Percentiles rank a stretch among this genome's conserved stretches.
Conservation (phyloP, 2,113 vertebrate species). For the Anoura caudifer region DNA sequence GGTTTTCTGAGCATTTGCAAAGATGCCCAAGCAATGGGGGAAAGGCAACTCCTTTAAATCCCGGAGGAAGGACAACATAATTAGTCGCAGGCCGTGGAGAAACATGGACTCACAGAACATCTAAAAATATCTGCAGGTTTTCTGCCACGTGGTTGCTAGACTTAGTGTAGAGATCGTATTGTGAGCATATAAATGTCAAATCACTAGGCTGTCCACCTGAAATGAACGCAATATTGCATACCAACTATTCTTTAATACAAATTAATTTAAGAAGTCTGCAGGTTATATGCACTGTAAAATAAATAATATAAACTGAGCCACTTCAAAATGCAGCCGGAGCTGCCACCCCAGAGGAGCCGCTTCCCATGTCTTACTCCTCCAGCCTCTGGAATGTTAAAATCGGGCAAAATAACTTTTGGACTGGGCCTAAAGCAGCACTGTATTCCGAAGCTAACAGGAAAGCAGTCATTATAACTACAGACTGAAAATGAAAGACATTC, state of each 20-base stretch:
- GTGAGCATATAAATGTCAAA: neutral
- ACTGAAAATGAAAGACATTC: neutral
- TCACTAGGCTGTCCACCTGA: neutral
- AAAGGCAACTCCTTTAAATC: neutral
- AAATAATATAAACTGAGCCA: neutral
- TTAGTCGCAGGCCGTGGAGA: neutral
- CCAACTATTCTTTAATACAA: neutral
- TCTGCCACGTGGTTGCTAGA: neutral
- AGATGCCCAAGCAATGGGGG: neutral
- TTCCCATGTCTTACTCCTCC: neutral
- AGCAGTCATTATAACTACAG: neutral
- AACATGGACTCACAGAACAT: neutral
- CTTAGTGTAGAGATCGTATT: neutral
- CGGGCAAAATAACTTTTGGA: no score
- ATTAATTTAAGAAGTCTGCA: neutral
- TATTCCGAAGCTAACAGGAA: neutral
- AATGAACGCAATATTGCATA: neutral
- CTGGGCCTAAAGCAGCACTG: neutral
- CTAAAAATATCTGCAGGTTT: neutral
- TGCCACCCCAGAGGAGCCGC: neutral
- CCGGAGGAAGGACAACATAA: neutral
- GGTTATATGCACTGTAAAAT: neutral
- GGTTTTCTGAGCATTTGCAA: neutral
- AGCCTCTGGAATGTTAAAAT: neutral
- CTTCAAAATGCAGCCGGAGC: neutral